These are phyloP conservation scores for Drosophila anceps DNA, from an alignment of 2,888 invertebrate species.

Conservation along the genomic window DNA sequence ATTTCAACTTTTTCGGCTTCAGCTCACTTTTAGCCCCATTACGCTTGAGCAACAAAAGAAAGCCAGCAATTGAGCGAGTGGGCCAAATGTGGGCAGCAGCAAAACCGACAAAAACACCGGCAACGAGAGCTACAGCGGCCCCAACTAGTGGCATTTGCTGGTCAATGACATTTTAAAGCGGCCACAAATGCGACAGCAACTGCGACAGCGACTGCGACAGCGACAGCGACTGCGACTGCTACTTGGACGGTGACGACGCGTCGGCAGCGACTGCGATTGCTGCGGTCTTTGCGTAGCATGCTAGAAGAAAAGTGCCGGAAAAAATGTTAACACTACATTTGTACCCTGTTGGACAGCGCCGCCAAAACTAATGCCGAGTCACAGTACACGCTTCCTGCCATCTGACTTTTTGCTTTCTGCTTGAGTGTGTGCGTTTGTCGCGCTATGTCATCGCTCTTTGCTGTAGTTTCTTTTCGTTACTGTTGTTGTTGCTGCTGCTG, in stretches of 20 bases:
- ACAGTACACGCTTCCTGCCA: slow-evolving; percentile 67
- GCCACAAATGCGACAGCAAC: slow-evolving; percentile 26
- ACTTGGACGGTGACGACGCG: slow-evolving; percentile 3
- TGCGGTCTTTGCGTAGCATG: slow-evolving; percentile 54
- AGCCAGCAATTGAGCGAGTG: slow-evolving; percentile 75
- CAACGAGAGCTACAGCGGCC: slow-evolving; percentile 46
- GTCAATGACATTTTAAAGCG: slow-evolving; percentile 81
- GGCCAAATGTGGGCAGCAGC: slow-evolving; percentile 76
- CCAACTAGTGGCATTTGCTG: slow-evolving; percentile 76
- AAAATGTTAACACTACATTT: slow-evolving; percentile 68
- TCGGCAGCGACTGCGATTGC: slow-evolving; percentile 11
- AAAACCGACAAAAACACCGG: slow-evolving; percentile 62
- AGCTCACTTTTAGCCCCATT: slow-evolving; percentile 80
- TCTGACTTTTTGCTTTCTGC: slow-evolving; percentile 48
- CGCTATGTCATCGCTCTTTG: slow-evolving; percentile 58
- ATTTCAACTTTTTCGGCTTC: slow-evolving; percentile 67
- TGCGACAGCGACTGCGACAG: slow-evolving; percentile 13
- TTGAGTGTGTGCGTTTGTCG: slow-evolving; percentile 15
- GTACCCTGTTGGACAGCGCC: slow-evolving; percentile 37
- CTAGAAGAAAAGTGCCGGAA: slow-evolving; percentile 71
- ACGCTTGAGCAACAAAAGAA: slow-evolving; percentile 80
- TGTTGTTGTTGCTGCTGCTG: slow-evolving; percentile 30
- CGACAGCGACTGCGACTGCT: slow-evolving; percentile 3
- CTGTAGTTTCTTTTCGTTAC: slow-evolving; percentile 30
- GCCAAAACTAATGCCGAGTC: slow-evolving; percentile 73